Evolutionary conservation across 2,888 invertebrate species (phyloP).

Genomic region (Abrostola tripartita): DNA sequence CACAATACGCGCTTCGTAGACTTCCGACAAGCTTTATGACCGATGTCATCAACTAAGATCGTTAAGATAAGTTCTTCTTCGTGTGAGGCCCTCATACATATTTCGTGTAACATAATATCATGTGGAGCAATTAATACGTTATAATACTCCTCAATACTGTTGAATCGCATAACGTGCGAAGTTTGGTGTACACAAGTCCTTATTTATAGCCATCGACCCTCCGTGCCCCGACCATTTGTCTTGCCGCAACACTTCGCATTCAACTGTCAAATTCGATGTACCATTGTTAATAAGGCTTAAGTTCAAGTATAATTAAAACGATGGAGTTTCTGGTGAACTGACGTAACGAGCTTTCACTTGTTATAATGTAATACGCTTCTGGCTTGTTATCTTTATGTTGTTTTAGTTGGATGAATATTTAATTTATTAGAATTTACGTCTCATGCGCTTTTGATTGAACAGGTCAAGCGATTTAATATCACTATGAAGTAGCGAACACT

Average conservation of each 20-base stretch:
- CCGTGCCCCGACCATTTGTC: slow-evolving; percentile 61
- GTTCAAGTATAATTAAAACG: slow-evolving; percentile 62
- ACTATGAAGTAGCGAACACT: too few species aligned
- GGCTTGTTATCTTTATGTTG: slow-evolving; percentile 7
- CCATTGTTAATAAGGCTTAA: slow-evolving; percentile 65
- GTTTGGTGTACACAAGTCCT: slow-evolving; percentile 45
- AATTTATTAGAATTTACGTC: slow-evolving; percentile 17
- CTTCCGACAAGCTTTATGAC: slow-evolving; percentile 1
- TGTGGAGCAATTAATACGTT: slow-evolving; percentile 16
- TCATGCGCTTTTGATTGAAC: not conserved
- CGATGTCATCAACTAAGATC: slow-evolving; percentile 1
- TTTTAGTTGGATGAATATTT: slow-evolving; percentile 11
- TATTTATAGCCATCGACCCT: slow-evolving; percentile 39
- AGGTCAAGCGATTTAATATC: too few species aligned
- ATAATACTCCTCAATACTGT: slow-evolving; percentile 12
- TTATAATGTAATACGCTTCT: slow-evolving; percentile 35
- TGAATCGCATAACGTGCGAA: slow-evolving; percentile 7
- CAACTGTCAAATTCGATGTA: slow-evolving; percentile 73
- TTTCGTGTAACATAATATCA: not conserved
- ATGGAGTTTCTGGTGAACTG: slow-evolving; percentile 46
- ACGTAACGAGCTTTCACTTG: slow-evolving; percentile 40
- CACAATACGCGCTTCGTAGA: slow-evolving; percentile 5
- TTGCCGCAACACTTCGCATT: slow-evolving; percentile 65
- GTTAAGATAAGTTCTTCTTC: slow-evolving; percentile 8
- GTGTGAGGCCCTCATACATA: slow-evolving; percentile 1